Evolutionary conservation across 2,888 invertebrate genomes (phyloP).

Genomic region (Melitaea athalia): DNA sequence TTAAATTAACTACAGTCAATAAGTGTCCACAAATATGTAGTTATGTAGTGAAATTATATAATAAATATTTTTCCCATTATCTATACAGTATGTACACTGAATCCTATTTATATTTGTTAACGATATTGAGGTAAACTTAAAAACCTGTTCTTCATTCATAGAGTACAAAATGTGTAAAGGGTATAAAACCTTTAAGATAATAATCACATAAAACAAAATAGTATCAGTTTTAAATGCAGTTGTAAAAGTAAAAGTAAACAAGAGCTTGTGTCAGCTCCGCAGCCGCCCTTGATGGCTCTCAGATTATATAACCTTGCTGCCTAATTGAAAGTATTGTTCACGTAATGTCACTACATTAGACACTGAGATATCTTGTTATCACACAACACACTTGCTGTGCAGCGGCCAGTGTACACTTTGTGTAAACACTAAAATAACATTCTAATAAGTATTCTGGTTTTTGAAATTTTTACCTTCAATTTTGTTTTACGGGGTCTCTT

Average conservation of each 20-base stretch:
- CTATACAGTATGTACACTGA: background rate
- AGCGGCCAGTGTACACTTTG: background rate
- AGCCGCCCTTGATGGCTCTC: constrained; percentile 35
- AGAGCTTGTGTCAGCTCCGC: constrained; percentile 14
- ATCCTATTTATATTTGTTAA: background rate
- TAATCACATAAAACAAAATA: background rate
- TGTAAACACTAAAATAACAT: too few species aligned
- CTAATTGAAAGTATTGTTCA: constrained; percentile 33
- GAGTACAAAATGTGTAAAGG: background rate
- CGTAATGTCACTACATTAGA: constrained; percentile 17
- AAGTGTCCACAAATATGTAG: background rate
- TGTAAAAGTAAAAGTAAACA: constrained; percentile 20
- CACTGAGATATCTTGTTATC: background rate
- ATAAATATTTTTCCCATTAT: background rate
- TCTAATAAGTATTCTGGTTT: too few species aligned
- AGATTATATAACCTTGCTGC: constrained; percentile 38
- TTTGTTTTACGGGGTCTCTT: too few species aligned
- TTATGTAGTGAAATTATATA: background rate
- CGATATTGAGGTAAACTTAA: too few species aligned
- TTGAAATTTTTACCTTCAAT: too few species aligned
- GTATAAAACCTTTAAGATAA: background rate
- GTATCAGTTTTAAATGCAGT: background rate
- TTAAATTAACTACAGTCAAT: constrained; percentile 4
- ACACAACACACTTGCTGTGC: background rate
- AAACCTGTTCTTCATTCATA: background rate